Evolutionary conservation across 2,888 invertebrate genomes (phyloP), one percentile per base, ranked within the genome.

Genomic region (Cosmia trapezina): DNA sequence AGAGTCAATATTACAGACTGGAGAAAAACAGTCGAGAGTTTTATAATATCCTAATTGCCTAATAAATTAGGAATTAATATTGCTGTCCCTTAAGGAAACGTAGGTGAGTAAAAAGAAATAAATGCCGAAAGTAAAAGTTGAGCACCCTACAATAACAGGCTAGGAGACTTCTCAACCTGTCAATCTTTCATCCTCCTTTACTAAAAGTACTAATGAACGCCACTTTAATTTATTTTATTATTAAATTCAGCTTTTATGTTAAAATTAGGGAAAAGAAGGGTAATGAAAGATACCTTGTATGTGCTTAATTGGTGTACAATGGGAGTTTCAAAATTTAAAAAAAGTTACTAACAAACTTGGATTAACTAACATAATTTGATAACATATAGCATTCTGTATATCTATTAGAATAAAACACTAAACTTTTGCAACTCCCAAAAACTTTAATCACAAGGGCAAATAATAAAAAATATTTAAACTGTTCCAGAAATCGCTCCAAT

Each of bases 401-500:
- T 28, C 1, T 17, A 28, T 41, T 69, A 51, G 5, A 57, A 66
- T 5, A 28, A 53, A 62, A 12, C 12, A 63, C 5, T 33, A 70
- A 65, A 59, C 63, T 85, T 87, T 89, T 90, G 88, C 83, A 88
- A 84, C 83, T 89, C 85, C 72, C 80, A 83, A 75, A 65, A 62
- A 60, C 47, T 28, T 47, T 14, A 68, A 70, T 61, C 45, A 73
- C 49, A 61, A 62, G 59, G 17, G 19, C 59, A 78, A 73, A 22
- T 61, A 78, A 80, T 81, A 83, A 81, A 22, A 88, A 84, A 84
- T 28, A 78, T 69, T 72, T 64, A 73, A 85, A 87, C 88, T 91
- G 84, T 96, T 95, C 60, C 96, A 96, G 96, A 96, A 93, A 95
- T 96, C 91, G 94, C 95, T 88, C 96, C 96, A 85, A 95, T 96